Base-by-base conservation (phyloP, 1,140 invertebrate genomes). In the Lethocerus indicus region DNA sequence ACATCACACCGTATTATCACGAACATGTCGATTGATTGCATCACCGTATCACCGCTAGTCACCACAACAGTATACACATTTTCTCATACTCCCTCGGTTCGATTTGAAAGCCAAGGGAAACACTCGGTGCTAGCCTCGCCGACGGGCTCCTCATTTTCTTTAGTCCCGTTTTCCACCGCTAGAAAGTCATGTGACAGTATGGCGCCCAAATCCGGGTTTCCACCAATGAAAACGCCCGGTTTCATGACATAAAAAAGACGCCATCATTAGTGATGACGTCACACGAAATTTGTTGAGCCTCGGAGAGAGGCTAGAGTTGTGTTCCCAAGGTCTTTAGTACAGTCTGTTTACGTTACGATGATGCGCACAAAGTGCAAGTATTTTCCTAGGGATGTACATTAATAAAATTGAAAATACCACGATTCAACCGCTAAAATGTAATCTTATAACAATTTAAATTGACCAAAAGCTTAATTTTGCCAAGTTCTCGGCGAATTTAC, bases 261-360 rank as follows among this genome's bases (percentile, higher is more conserved):
- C 50, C 44, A 35, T 51, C 27, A 51, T 39, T 39, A 25, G 23
- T 25, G 20, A 28, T 51, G 50, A 51, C 40, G 40, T 43, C 40
- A 39, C 28, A 29, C 13, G 7, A 24, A 16, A 18, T 16, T 12
- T 23, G 32, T 14, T 13, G 32, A 14, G 24, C 42, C 50, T 27
- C 32, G 32, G 4, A 14, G 40, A 29, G 50, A 51, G 50, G 40
- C 40, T 44, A 46, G 43, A 44, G 35, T 46, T 37, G 27, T 29
- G 28, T 51, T 51, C 40, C 50, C 50, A 51, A 51, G 50, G 42
- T 51, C 50, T 51, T 36, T 2, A 16, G 50, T 51, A 51, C 35
- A 51, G 50, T 51, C 50, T 27, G 48, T 21, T 49, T n/a, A n/a
- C n/a, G n/a, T n/a, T n/a, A n/a, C n/a, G n/a, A n/a, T n/a, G n/a